Conservation (phyloP, 30 jellyfish, hydroid and myxozoan genomes). For the Aurelia sp. region DNA sequence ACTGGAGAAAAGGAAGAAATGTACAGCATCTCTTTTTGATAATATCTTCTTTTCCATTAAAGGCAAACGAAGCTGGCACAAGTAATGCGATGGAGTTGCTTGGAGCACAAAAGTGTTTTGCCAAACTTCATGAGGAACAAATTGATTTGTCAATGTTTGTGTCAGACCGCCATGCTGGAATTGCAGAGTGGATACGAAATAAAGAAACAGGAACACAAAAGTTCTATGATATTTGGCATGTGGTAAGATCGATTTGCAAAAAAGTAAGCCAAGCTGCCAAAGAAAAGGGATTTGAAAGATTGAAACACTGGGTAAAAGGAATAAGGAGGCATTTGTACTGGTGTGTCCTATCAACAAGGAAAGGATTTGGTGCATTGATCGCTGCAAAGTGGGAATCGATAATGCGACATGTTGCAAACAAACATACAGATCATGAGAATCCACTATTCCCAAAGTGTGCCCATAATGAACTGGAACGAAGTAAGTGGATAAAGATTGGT, state of each 20-base stretch:
- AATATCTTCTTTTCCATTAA: background rate
- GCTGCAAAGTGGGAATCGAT: slow-evolving; percentile 16
- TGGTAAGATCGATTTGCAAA: background rate
- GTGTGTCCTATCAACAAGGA: slow-evolving; percentile 23
- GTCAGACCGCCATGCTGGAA: slow-evolving; percentile 34
- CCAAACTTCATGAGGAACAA: background rate
- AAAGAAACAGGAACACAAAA: slow-evolving; percentile 2
- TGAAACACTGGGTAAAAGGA: slow-evolving; percentile 17
- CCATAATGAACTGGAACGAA: background rate
- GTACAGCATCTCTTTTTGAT: too few species aligned
- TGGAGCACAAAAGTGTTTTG: slow-evolving; percentile 1
- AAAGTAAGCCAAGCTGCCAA: slow-evolving; percentile 10
- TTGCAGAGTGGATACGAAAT: slow-evolving; percentile 9
- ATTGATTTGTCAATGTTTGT: slow-evolving; percentile 5
- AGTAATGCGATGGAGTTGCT: slow-evolving; percentile 1
- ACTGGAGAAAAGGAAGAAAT: too few species aligned
- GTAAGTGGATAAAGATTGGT: too few species aligned
- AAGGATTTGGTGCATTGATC: background rate
- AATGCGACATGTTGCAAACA: slow-evolving; percentile 13
- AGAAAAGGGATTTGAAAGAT: slow-evolving; percentile 15
- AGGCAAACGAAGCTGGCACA: background rate
- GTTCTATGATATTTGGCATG: slow-evolving; percentile 19
- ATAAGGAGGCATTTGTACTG: slow-evolving; percentile 29
- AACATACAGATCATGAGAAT: background rate
- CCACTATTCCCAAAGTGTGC: slow-evolving; percentile 18